A percentile compares a stretch with the other conserved stretches of the same genome.
Conservation (phyloP, 1,140 invertebrate genomes). For the Trachymyrmex cornetzi region DNA sequence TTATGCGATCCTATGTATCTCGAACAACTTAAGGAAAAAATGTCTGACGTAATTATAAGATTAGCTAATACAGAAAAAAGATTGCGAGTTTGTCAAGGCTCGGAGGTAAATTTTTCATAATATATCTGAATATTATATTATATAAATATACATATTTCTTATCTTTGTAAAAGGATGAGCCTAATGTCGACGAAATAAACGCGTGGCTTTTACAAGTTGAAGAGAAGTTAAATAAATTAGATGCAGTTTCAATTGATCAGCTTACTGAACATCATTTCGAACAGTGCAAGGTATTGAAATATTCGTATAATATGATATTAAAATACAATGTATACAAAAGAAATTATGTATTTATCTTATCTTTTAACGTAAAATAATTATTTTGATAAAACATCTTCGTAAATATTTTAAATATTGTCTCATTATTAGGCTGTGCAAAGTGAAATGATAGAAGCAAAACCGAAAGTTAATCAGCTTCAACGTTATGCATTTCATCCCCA, state of each 20-base stretch:
- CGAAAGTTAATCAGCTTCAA: conserved; percentile 83
- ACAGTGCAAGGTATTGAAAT: conserved; percentile 83
- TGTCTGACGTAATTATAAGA: conserved; percentile 82
- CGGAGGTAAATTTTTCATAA: conserved; percentile 77
- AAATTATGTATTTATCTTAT: conserved; percentile 11
- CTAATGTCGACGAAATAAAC: conserved; percentile 86
- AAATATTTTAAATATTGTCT: conserved; percentile 47
- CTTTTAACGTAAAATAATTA: conserved; percentile 17
- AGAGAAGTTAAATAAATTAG: conserved; percentile 83
- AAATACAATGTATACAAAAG: not conserved
- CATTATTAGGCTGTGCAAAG: conserved; percentile 81
- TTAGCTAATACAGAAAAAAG: conserved; percentile 83
- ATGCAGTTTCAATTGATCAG: conserved; percentile 81
- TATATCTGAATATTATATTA: conserved; percentile 10
- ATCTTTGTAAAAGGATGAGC: conserved; percentile 79
- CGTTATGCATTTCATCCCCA: conserved; percentile 83
- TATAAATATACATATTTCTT: conserved; percentile 4
- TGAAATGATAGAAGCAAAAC: conserved; percentile 84
- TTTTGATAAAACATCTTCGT: conserved; percentile 15
- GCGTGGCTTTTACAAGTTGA: conserved; percentile 86
- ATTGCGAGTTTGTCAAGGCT: conserved; percentile 80
- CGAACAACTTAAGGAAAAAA: conserved; percentile 89
- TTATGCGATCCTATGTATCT: conserved; percentile 90
- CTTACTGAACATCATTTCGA: conserved; percentile 85
- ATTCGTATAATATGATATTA: conserved; percentile 10